These are phyloP conservation scores for Zaprionus lachaisei DNA, from an alignment of 1,140 invertebrate species.

Conservation along the genomic window DNA sequence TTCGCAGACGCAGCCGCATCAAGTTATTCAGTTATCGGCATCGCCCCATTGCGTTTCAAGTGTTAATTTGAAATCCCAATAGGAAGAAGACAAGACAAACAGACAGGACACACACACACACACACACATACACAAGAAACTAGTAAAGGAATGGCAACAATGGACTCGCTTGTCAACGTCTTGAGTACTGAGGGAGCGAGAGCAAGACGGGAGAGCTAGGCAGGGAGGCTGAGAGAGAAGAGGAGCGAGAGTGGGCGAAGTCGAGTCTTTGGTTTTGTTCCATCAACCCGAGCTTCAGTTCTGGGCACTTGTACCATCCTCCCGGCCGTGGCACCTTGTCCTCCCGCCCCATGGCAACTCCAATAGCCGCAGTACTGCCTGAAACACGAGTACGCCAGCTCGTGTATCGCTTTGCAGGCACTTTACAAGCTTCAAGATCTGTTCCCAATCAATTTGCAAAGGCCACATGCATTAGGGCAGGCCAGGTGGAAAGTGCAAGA, in stretches of 20 bases:
- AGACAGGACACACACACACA: conserved; percentile 41
- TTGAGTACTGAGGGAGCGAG: neutral
- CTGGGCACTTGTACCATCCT: neutral
- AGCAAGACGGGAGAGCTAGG: neutral
- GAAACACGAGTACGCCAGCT: neutral
- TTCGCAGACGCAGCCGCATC: neutral
- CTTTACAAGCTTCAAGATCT: neutral
- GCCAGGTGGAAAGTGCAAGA: neutral
- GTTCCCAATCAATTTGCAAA: neutral
- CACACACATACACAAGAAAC: conserved; percentile 18
- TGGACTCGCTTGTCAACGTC: conserved; percentile 6
- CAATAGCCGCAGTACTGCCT: neutral
- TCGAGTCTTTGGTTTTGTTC: neutral
- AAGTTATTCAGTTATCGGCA: conserved; percentile 16
- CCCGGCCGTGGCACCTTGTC: no score
- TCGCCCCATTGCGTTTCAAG: conserved; percentile 64
- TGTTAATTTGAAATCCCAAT: conserved; percentile 71
- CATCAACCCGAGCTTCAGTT: neutral
- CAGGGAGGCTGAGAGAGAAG: neutral
- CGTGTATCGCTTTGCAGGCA: neutral
- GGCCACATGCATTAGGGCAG: neutral
- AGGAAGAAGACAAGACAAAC: conserved; percentile 5
- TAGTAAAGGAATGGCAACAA: conserved; percentile 2
- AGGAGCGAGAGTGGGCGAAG: neutral
- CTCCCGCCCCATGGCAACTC: neutral